Evolutionary conservation across 2,888 invertebrate species (phyloP), one percentile per base, ranked within the genome.

Genomic region (Serrognathus titanus): DNA sequence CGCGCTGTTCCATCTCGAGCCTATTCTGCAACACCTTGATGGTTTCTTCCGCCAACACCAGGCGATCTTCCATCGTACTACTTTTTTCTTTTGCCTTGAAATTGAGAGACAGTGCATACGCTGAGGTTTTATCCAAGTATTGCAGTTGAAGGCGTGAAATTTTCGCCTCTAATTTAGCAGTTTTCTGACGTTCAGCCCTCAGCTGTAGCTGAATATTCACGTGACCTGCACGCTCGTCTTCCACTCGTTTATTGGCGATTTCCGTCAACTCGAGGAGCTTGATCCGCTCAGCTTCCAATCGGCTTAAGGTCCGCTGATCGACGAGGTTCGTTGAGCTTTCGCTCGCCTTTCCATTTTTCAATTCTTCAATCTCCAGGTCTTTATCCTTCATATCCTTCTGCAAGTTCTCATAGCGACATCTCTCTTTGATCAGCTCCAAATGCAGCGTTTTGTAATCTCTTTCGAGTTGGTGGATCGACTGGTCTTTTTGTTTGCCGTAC

Each of bases 41-140:
- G 65, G 85, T 85, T 72, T 88, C 87, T 66, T 87, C 83, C 0
- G 86, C 80, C 53, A 88, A 72, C 69, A 85, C 85, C 52, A 87
- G 70, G 67, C 81, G 79, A 59, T 73, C 69, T 3, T 52, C 43
- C 37, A 47, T 35, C 8, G 39, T 13, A 8, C 16, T 13, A 3
- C 48, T 51, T 7, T 40, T 35, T 10, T 51, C 53, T n/a, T 50
- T 53, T 35, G 11, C 16, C 16, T 54, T 35, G 49, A 61, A 47
- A 51, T 51, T 53, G 13, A 58, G 65, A 70, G 77, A 2, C 76
- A 78, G 3, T 67, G 40, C 52, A 37, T 58, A 58, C 10, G 49
- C 41, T 2, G 55, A 55, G 12, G 48, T 55, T 80, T 72, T 1
- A 77, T 70, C 48, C 73, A 71, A 48, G 79, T 80, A 65, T 61